Percentiles rank a stretch among this genome's conserved stretches.
phyloP scores from a whole-genome alignment of 2,113 vertebrate species.

The Dinomys branickii region DNA sequence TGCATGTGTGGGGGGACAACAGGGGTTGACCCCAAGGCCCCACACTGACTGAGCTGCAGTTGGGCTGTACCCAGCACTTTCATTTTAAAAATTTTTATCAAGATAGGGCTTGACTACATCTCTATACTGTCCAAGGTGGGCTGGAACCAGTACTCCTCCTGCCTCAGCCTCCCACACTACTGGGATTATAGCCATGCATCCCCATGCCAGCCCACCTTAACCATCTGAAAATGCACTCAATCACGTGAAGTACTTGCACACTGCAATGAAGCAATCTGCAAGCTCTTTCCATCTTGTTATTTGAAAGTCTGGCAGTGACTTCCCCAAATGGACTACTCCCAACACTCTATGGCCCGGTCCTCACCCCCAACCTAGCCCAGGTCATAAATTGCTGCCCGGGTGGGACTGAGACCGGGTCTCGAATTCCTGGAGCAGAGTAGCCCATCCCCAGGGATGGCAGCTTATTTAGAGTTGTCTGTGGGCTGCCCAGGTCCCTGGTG shows the following conservation, averaged over 20 bases:
- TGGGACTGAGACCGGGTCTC: not conserved
- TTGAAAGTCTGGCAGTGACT: not conserved
- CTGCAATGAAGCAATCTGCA: rapidly evolving
- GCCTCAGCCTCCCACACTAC: not conserved
- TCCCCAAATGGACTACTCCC: not conserved
- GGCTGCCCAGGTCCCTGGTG: not conserved
- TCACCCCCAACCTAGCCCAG: not conserved
- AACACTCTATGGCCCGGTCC: no score
- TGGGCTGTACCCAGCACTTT: not conserved
- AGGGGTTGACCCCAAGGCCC: not conserved
- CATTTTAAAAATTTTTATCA: not conserved
- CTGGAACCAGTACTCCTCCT: not conserved
- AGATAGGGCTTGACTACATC: not conserved
- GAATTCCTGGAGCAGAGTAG: not conserved
- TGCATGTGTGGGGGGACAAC: not conserved
- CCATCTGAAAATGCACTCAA: not conserved
- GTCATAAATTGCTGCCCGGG: not conserved
- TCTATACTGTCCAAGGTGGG: not conserved
- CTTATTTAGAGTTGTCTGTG: not conserved
- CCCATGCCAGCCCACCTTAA: not conserved
- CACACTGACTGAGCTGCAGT: not conserved
- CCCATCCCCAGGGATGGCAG: not conserved
- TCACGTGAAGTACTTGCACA: not conserved
- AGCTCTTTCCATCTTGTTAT: not conserved
- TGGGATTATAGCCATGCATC: not conserved